Percentiles rank a stretch among this genome's conserved stretches.
phyloP scores from a whole-genome alignment of 1,140 invertebrate genomes.

The Marisa cornuarietis region DNA sequence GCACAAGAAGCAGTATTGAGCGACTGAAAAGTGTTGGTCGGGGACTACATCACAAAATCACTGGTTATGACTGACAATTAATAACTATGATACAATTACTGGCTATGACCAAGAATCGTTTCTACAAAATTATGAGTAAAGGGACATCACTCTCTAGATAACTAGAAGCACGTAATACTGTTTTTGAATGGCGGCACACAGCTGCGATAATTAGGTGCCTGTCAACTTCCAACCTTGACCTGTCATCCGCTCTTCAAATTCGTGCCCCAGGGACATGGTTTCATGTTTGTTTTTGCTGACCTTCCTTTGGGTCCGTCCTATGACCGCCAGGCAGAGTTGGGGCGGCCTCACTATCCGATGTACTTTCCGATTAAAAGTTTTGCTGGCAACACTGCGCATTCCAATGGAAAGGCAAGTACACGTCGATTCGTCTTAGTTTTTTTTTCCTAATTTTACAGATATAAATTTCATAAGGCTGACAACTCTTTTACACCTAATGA shows the following conservation, averaged over 20 bases:
- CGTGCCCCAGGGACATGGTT: conserved; percentile 11
- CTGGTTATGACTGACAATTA: too few relatives aligned
- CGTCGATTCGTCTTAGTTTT: neutral
- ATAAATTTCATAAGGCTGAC: neutral
- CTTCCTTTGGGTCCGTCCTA: conserved; percentile 18
- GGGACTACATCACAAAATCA: too few relatives aligned
- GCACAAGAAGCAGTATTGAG: too few relatives aligned
- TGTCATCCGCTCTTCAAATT: neutral
- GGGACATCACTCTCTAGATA: too few relatives aligned
- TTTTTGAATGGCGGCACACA: too few relatives aligned
- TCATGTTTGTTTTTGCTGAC: conserved; percentile 23
- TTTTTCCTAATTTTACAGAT: neutral
- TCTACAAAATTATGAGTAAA: too few relatives aligned
- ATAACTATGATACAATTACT: too few relatives aligned
- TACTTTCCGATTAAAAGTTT: conserved; percentile 14
- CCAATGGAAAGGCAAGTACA: conserved; percentile 11
- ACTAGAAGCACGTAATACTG: too few relatives aligned
- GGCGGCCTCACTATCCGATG: neutral
- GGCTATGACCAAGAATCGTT: too few relatives aligned
- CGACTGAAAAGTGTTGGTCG: too few relatives aligned
- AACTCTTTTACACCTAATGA: neutral
- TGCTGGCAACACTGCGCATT: conserved; percentile 27
- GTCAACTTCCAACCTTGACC: neutral
- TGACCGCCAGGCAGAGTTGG: conserved; percentile 11
- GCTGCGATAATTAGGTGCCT: too few relatives aligned